phyloP scores from a whole-genome alignment of 2,888 invertebrate genomes.

The Synergus japonicus region DNA sequence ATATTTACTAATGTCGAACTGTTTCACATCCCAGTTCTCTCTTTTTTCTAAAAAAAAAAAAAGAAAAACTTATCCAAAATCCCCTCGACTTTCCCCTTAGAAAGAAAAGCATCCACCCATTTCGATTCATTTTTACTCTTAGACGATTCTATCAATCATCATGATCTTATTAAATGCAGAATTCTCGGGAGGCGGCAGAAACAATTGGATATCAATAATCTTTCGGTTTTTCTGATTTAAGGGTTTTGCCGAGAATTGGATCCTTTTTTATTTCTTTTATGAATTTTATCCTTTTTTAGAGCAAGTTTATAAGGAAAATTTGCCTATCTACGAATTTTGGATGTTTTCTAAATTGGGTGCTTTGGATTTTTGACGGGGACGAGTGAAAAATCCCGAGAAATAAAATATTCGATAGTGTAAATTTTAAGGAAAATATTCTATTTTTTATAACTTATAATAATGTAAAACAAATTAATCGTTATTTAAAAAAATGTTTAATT shows the following conservation, averaged over 20 bases:
- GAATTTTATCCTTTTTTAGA: too few species aligned
- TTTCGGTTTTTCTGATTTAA: not conserved
- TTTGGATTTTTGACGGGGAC: too few species aligned
- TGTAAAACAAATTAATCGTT: too few species aligned
- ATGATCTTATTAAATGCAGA: not conserved
- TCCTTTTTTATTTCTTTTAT: not conserved
- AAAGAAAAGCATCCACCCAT: slow-evolving; percentile 15
- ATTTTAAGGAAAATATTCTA: too few species aligned
- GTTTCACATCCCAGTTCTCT: slow-evolving; percentile 43
- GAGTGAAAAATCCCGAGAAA: too few species aligned
- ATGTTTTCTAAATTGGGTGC: too few species aligned
- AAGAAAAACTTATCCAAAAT: slow-evolving; percentile 19
- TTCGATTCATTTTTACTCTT: not conserved
- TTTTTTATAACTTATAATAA: too few species aligned
- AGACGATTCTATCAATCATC: not conserved
- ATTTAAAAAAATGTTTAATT: too few species aligned
- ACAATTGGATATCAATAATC: not conserved
- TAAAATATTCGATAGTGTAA: too few species aligned
- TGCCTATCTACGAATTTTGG: too few species aligned
- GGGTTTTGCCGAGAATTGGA: not conserved
- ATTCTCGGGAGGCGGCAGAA: not conserved
- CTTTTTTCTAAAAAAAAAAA: slow-evolving; percentile 37
- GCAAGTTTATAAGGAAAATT: too few species aligned
- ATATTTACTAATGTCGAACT: slow-evolving; percentile 52
- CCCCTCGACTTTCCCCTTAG: not conserved